Conservation (phyloP, 2,797 vertebrate genomes). For the Hephaestus fuliginosus region DNA sequence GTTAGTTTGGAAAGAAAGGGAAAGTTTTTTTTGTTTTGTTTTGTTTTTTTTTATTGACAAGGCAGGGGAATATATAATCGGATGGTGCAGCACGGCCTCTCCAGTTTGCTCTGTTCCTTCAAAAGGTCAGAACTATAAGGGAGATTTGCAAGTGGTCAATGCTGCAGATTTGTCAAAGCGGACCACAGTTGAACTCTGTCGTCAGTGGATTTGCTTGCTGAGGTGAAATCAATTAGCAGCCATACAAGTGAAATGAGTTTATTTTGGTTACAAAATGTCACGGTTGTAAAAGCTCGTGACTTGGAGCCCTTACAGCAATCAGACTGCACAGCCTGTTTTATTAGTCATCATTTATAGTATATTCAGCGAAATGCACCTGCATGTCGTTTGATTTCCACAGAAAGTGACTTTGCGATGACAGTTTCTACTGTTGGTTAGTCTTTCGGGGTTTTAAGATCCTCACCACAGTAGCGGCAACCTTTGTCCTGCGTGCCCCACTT, state of each 20-base stretch:
- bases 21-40: no score
- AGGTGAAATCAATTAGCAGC: not conserved
- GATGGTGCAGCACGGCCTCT: not conserved
- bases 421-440: not conserved
- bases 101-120: not conserved
- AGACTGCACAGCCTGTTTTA: not conserved
- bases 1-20: no score
- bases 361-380: not conserved
- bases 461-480: not conserved
- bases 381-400: not conserved
- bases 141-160: not conserved
- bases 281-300: not conserved
- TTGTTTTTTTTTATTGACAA: no score
- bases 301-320: not conserved
- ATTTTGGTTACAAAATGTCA: not conserved
- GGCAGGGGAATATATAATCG: no score
- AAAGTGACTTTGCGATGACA: not conserved
- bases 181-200: not conserved
- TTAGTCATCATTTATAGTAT: constrained; percentile 4
- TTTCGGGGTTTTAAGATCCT: not conserved
- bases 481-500: not conserved
- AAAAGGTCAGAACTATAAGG: not conserved
- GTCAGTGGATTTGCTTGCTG: no score
- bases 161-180: constrained; percentile 11
- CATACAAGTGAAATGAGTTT: not conserved